A percentile compares a stretch with the other conserved stretches of the same genome.
Evolutionary conservation across 2,797 vertebrate genomes (phyloP).

Genomic region (Peromyscus aztecus): DNA sequence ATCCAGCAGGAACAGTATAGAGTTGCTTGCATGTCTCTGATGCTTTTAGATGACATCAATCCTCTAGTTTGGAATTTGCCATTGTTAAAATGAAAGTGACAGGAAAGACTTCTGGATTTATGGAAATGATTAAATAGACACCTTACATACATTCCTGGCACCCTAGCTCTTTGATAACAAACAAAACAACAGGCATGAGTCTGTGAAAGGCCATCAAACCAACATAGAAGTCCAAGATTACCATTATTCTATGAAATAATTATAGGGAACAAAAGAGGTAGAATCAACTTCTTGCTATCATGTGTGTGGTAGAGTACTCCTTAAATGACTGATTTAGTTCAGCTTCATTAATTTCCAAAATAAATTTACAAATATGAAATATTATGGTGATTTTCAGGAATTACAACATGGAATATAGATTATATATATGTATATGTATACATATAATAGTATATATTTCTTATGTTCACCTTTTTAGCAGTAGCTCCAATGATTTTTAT

Average conservation of each 20-base stretch:
- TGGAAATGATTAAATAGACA: not conserved
- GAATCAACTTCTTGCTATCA: not conserved
- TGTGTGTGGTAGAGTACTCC: accelerated
- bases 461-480: not conserved
- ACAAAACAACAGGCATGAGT: not conserved
- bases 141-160: not conserved
- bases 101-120: not conserved
- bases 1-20: not conserved
- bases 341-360: not conserved
- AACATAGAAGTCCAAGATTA: not conserved
- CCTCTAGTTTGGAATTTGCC: not conserved
- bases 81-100: not conserved
- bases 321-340: not conserved
- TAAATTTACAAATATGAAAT: not conserved
- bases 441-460: not conserved
- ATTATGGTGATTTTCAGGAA: not conserved
- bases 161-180: not conserved
- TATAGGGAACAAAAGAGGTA: not conserved
- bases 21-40: not conserved
- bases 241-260: not conserved
- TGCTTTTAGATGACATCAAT: not conserved
- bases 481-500: not conserved
- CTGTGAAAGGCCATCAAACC: not conserved
- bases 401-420: not conserved
- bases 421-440: not conserved